Evolutionary conservation across 2,888 invertebrate genomes (phyloP), one percentile per base, ranked within the genome.

Genomic region (Cryptosula pallasiana): DNA sequence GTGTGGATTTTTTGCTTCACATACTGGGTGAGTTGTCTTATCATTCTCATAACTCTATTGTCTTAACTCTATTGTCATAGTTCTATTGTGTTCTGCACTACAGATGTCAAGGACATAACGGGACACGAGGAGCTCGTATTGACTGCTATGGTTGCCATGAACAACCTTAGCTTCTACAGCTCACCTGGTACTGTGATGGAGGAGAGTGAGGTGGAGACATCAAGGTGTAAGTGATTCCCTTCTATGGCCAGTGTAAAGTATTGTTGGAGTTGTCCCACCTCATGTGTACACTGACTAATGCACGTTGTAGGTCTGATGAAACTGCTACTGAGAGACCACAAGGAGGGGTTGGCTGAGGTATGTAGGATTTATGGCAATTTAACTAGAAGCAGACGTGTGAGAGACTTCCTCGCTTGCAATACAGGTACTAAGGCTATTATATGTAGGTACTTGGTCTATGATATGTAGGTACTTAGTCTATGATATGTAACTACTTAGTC

Each of bases 351-450:
- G 54, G 84, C 88, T 1, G 93, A 93, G 86, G 90, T 91, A 32
- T 90, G 91, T 78, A 87, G 93, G 74, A 93, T 93, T 72, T 88
- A 92, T 76, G 93, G 93, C 35, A 94, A 94, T 85, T 86, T 94
- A 76, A 91, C 93, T 0, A 87, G 93, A 57, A 90, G 90, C 32
- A 87, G 88, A 81, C 83, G 87, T 74, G 89, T 90, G 0, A 84
- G 91, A 74, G 88, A 88, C 73, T 89, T 88, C 76, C 87, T 92
- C 73, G 88, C 90, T 75, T 87, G 89, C 69, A 88, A 90, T 35
- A 90, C 91, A 75, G 90, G 87, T 87, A n/a, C n/a, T n/a, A n/a
- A n/a, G n/a, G n/a, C n/a, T n/a, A n/a, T n/a, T n/a, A n/a, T n/a
- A n/a, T n/a, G n/a, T n/a, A n/a, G n/a, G n/a, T n/a, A n/a, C n/a